Evolutionary conservation across 2,113 vertebrate genomes (phyloP).

Genomic region (Tetrao urogallus): DNA sequence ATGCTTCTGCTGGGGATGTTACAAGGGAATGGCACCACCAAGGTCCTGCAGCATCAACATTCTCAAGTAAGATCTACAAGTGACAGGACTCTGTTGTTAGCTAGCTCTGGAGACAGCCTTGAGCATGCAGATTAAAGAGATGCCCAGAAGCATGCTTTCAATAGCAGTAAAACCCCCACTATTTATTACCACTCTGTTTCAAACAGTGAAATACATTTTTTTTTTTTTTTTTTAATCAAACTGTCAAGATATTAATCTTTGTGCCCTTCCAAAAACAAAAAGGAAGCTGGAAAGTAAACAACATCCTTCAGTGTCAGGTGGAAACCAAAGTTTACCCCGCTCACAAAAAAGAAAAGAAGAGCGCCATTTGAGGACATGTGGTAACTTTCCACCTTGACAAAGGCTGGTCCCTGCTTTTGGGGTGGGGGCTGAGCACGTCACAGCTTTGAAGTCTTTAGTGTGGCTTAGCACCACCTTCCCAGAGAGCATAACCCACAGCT

Average conservation of each 20-base stretch:
- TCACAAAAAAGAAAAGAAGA: rapidly evolving
- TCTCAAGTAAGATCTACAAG: not conserved
- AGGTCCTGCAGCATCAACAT: rapidly evolving
- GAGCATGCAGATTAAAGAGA: not conserved
- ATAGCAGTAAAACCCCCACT: not conserved
- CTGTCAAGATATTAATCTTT: not conserved
- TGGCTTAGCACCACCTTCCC: not conserved
- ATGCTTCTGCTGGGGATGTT: rapidly evolving
- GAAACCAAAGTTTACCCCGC: rapidly evolving
- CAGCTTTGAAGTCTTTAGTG: not conserved
- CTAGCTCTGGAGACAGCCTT: not conserved
- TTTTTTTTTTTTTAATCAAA: not conserved
- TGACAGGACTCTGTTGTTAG: rapidly evolving
- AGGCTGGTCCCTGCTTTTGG: rapidly evolving
- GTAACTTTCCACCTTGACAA: not conserved
- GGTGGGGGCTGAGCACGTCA: not conserved
- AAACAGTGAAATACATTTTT: rapidly evolving
- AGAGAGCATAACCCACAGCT: rapidly evolving
- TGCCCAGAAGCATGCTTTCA: not conserved
- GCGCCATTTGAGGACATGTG: not conserved
- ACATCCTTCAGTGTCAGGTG: not conserved
- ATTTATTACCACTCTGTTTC: not conserved
- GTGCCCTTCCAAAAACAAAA: not conserved
- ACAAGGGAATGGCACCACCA: rapidly evolving
- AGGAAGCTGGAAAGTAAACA: not conserved